Percentiles rank a stretch among this genome's conserved stretches.
phyloP scores from a whole-genome alignment of 2,797 vertebrate genomes.

The Florisuga fusca region DNA sequence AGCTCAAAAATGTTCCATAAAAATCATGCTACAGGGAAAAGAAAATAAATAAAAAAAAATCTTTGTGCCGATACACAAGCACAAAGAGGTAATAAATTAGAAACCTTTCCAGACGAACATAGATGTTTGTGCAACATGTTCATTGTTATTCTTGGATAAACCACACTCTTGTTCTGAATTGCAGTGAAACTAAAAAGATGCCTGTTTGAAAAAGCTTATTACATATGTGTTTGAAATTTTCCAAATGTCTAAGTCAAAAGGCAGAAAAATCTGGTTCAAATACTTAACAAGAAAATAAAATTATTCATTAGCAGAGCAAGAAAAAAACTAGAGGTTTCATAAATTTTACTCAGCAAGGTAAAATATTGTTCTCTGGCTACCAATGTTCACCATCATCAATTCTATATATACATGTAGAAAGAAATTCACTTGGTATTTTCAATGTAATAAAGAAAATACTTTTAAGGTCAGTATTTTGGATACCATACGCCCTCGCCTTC shows the following conservation, averaged over 20 bases:
- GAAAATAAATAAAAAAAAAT: background rate
- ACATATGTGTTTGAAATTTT: slow-evolving; percentile 30
- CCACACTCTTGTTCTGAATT: slow-evolving; percentile 23
- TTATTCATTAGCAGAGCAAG: slow-evolving; percentile 8
- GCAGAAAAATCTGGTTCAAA: slow-evolving; percentile 51
- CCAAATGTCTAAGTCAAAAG: slow-evolving; percentile 41
- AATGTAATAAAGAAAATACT: background rate
- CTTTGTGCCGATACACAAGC: background rate
- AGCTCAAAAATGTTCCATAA: background rate
- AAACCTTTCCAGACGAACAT: background rate
- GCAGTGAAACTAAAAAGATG: slow-evolving; percentile 17
- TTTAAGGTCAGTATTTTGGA: background rate
- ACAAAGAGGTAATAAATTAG: background rate
- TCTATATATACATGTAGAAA: slow-evolving; percentile 28
- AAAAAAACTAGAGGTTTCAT: slow-evolving; percentile 35
- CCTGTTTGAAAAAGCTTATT: slow-evolving; percentile 3
- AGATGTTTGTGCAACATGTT: background rate
- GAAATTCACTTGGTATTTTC: background rate
- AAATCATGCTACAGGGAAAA: background rate
- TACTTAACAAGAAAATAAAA: slow-evolving; percentile 57
- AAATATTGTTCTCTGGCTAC: slow-evolving; percentile 15
- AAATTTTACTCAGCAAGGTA: slow-evolving; percentile 47
- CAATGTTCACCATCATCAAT: background rate
- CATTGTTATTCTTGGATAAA: background rate
- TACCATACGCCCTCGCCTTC: background rate